Base-by-base conservation (phyloP, 2,888 invertebrate genomes). In the Eristalis tenax region DNA sequence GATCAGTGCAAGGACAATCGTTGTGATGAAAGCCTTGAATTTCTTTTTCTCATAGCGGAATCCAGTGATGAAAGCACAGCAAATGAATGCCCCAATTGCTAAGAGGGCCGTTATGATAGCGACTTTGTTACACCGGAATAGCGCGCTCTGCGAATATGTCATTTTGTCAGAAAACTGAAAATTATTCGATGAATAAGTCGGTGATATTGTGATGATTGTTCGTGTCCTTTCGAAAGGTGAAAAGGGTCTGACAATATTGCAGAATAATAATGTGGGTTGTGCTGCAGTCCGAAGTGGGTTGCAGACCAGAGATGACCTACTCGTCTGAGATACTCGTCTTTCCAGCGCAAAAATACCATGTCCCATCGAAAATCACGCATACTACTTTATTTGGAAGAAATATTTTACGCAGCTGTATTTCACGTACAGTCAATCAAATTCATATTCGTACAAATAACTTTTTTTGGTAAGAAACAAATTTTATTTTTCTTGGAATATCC, bases 31-130 rank as follows among this genome's bases (percentile, higher is more conserved):
- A 6, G 89, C 78, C 22, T 89, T 90, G 18, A 90, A 89, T 43
- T 89, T 90, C 22, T 85, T 89, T 4, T 28, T 5, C 57, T 91
- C 90, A 85, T 90, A 89, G 0, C 79, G 57, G 40, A 89, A 89
- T 61, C 91, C 91, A 68, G 11, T 65, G 4, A 23, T 3, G 23
- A 28, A 69, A 1, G 68, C 23, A 56, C 63, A 69, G 3, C 3
- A 38, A 2, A 50, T 66, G 2, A 79, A 15, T 1, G 28, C 4
- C 11, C 15, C 8, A 11, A 87, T 56, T 15, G 71, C 69, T 10
- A 40, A 57, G 18, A 56, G 15, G 1, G 66, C 43, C 65, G 77
- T 18, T 1, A 35, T n/a, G 2, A 69, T 2, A 23, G 77, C 68
- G 0, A 65, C 8, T 28, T 1, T 4, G 4, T 15, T 13, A 6